These are phyloP conservation scores for Ochropleura plecta DNA, from an alignment of 2,888 invertebrate species.

Conservation along the genomic window DNA sequence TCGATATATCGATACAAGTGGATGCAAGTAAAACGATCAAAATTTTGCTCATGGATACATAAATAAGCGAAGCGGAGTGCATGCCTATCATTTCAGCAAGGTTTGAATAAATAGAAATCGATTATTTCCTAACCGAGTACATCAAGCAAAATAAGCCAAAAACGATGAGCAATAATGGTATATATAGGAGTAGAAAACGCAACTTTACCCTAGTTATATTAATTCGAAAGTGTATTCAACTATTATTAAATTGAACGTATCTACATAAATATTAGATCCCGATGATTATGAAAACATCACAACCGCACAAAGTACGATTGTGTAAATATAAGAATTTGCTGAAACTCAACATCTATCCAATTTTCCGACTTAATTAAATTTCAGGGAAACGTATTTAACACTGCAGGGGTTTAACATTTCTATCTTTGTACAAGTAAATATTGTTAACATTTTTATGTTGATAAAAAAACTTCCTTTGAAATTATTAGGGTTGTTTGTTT, in stretches of 20 bases:
- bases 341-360: constrained; percentile 34
- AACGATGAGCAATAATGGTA: not conserved
- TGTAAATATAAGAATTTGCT: constrained; percentile 37
- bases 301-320: constrained; percentile 30
- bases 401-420: constrained; percentile 34
- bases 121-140: not conserved
- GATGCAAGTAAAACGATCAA: not conserved
- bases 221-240: not conserved
- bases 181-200: not conserved
- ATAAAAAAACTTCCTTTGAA: constrained; percentile 25
- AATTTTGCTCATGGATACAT: constrained; percentile 1
- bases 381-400: constrained; percentile 43
- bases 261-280: constrained; percentile 19
- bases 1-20: constrained; percentile 19
- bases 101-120: not conserved
- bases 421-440: constrained; percentile 33
- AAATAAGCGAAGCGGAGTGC: not conserved
- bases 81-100: not conserved
- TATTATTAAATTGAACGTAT: not conserved
- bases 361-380: constrained; percentile 39
- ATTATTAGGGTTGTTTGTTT: constrained; percentile 39
- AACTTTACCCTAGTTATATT: not conserved
- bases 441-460: constrained; percentile 35
- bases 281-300: constrained; percentile 6
- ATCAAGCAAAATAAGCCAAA: not conserved